Conservation (phyloP, 2,113 vertebrate species). For the Trematocara variabile region DNA sequence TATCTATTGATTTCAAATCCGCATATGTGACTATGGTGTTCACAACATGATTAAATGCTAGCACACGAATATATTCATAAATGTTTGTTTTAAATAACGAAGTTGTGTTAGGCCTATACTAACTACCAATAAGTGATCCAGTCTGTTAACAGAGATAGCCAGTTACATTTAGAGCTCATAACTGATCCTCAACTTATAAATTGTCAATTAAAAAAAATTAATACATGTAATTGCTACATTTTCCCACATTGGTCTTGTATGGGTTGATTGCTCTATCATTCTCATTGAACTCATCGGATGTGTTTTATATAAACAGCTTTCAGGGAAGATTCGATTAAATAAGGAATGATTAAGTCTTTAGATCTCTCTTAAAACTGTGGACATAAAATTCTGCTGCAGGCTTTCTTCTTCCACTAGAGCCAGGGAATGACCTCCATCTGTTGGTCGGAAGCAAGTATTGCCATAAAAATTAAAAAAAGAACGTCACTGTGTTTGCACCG, state of each 20-base stretch:
- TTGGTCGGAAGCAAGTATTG: slow-evolving; percentile 1
- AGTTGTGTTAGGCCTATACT: neutral
- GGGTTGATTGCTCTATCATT: neutral
- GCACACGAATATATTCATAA: neutral
- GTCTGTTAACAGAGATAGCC: neutral
- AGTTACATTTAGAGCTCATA: neutral
- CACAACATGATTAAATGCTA: neutral
- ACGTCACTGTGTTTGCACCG: neutral
- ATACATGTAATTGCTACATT: neutral
- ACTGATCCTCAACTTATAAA: neutral
- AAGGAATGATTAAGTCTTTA: neutral
- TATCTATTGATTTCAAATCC: neutral
- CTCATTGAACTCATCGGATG: neutral
- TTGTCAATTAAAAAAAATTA: neutral
- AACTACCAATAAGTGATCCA: neutral
- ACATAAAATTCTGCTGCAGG: neutral
- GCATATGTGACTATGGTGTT: neutral
- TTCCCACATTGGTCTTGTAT: neutral
- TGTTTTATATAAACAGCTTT: neutral
- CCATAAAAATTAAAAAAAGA: neutral
- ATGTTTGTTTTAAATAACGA: neutral
- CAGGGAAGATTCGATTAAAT: neutral
- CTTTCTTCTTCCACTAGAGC: neutral
- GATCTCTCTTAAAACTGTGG: neutral
- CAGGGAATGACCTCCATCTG: slow-evolving; percentile 58